A percentile compares a stretch with the other conserved stretches of the same genome.
phyloP scores from a whole-genome alignment of 2,113 vertebrate species.

The Notothenia coriiceps region DNA sequence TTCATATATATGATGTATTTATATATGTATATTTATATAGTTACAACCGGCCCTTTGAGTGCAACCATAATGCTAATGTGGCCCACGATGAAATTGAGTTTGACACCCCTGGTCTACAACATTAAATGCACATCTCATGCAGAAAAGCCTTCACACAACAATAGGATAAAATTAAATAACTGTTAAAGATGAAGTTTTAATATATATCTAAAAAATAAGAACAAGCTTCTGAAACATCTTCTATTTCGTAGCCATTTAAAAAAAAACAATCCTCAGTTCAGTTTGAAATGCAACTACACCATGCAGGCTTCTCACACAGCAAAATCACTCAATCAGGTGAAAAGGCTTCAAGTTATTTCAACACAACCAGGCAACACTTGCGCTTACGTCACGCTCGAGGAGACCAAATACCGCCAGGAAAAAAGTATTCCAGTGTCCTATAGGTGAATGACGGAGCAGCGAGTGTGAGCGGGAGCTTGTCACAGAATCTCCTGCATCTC shows the following conservation, averaged over 20 bases:
- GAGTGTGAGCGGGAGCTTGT: slow-evolving; percentile 41
- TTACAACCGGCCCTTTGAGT: too few relatives aligned
- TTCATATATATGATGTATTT: too few relatives aligned
- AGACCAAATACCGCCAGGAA: slow-evolving; percentile 48
- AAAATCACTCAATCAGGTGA: slow-evolving; percentile 2
- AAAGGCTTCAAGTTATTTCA: slow-evolving; percentile 12
- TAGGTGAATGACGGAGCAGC: slow-evolving; percentile 48
- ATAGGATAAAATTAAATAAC: background rate
- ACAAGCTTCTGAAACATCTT: background rate
- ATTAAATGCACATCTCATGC: slow-evolving; percentile 1
- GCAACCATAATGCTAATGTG: too few relatives aligned
- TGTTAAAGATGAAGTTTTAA: background rate
- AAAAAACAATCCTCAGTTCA: background rate
- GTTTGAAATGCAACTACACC: slow-evolving; percentile 1
- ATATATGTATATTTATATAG: too few relatives aligned
- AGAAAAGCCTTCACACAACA: background rate
- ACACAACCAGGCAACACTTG: slow-evolving; percentile 33
- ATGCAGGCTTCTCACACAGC: slow-evolving; percentile 28
- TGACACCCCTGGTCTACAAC: background rate
- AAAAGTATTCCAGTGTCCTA: slow-evolving; percentile 65
- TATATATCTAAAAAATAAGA: background rate
- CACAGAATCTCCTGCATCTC: slow-evolving; percentile 43
- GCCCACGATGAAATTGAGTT: too few relatives aligned
- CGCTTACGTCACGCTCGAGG: slow-evolving; percentile 29
- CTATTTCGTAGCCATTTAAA: background rate